Percentiles rank a stretch among this genome's conserved stretches.
phyloP scores from a whole-genome alignment of 2,888 invertebrate genomes.

The Platycheirus albimanus region DNA sequence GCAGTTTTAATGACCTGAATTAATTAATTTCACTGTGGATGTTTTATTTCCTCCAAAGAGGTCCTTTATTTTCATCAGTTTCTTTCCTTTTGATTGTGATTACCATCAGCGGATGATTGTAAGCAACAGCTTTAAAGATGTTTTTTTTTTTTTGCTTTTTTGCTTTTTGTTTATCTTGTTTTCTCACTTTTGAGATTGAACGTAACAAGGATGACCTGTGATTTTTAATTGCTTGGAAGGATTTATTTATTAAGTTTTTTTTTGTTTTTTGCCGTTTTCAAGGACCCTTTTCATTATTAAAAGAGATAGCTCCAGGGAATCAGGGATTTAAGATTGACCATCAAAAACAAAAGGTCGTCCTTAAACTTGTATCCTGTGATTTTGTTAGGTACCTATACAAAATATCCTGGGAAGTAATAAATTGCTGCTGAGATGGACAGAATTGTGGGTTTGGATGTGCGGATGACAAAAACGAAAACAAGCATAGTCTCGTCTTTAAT shows the following conservation, averaged over 20 bases:
- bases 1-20: constrained; percentile 63
- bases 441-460: not conserved
- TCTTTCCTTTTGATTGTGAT: constrained; percentile 17
- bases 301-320: not conserved
- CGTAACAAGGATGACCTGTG: constrained; percentile 28
- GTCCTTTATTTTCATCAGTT: constrained; percentile 44
- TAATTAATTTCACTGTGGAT: constrained; percentile 44
- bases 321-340: constrained; percentile 32
- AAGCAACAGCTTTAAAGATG: constrained; percentile 29
- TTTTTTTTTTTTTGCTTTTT: too few species aligned
- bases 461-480: constrained; percentile 2
- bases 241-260: constrained; percentile 46
- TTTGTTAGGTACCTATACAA: constrained; percentile 22
- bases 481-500: constrained; percentile 45
- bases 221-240: constrained; percentile 42
- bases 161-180: not conserved
- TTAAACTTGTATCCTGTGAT: constrained; percentile 36
- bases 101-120: constrained; percentile 12
- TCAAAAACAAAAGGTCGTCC: constrained; percentile 24
- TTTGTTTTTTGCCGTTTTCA: constrained; percentile 6
- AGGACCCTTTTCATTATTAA: not conserved
- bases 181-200: constrained; percentile 27
- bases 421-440: constrained; percentile 28
- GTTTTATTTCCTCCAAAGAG: constrained; percentile 25
- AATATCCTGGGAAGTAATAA: constrained; percentile 50